Conservation (phyloP, 2,888 invertebrate genomes). For the Tetramorium bicarinatum region DNA sequence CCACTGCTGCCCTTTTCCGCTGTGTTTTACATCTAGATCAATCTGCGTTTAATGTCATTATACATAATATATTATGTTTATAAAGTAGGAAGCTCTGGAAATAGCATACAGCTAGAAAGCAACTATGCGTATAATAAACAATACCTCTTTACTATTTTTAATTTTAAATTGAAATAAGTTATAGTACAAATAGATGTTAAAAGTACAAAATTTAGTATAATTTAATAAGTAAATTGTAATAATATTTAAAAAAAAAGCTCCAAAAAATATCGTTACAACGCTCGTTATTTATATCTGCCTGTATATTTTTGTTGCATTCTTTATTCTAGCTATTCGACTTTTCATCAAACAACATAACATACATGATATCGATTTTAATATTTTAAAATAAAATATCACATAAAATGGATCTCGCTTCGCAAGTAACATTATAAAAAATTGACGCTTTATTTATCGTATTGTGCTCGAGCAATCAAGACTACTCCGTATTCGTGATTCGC, state of each 20-base stretch:
- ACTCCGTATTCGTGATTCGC: constrained; percentile 45
- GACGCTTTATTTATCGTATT: constrained; percentile 50
- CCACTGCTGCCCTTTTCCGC: not conserved
- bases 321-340: not conserved
- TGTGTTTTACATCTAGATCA: constrained; percentile 6
- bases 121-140: not conserved
- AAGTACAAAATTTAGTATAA: not conserved
- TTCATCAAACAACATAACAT: not conserved
- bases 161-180: not conserved
- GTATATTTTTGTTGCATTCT: not conserved
- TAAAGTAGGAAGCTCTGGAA: not conserved
- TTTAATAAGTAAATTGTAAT: not conserved
- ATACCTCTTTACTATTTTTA: not conserved
- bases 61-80: not conserved
- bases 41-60: not conserved
- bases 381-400: constrained; percentile 10
- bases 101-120: not conserved
- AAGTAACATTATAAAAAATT: constrained; percentile 19
- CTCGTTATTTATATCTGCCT: not conserved
- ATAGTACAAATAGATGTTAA: not conserved
- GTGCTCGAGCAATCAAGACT: constrained; percentile 49
- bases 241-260: not conserved
- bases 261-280: not conserved
- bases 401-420: not conserved
- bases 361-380: not conserved